These are phyloP conservation scores for Uloborus plumipes DNA, from an alignment of 2,888 invertebrate genomes.

Conservation along the genomic window DNA sequence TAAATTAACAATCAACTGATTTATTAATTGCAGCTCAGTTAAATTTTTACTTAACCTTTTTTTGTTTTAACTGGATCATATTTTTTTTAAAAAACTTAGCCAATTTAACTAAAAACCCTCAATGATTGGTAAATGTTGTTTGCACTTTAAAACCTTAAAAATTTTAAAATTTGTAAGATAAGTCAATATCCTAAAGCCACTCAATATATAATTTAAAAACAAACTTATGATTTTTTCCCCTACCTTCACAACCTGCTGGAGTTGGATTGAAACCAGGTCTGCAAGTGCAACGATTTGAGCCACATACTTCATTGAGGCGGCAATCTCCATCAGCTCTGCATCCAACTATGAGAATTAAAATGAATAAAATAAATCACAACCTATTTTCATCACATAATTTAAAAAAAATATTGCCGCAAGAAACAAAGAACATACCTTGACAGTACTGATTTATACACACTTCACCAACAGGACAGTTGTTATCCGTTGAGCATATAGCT, in stretches of 20 bases:
- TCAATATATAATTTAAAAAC: too few relatives aligned
- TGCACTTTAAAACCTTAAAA: too few relatives aligned
- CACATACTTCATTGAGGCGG: constrained; percentile 78
- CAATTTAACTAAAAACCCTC: too few relatives aligned
- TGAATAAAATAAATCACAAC: neutral
- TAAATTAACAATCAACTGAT: too few relatives aligned
- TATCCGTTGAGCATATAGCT: constrained; percentile 91
- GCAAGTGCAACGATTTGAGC: constrained; percentile 67
- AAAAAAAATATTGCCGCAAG: neutral
- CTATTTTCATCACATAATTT: neutral
- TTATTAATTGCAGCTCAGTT: too few relatives aligned
- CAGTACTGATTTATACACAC: constrained; percentile 83
- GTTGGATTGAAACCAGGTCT: constrained; percentile 81
- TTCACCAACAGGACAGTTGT: constrained; percentile 90
- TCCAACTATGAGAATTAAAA: constrained; percentile 75
- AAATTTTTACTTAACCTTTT: too few relatives aligned
- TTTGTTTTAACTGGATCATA: too few relatives aligned
- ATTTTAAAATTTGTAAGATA: too few relatives aligned
- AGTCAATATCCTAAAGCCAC: too few relatives aligned
- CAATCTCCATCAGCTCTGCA: constrained; percentile 87
- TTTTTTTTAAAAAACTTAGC: too few relatives aligned
- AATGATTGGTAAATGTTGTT: too few relatives aligned
- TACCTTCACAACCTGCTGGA: constrained; percentile 79
- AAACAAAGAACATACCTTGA: constrained; percentile 71
- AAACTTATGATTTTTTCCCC: neutral